Evolutionary conservation across 2,888 invertebrate genomes (phyloP).

Genomic region (Hypsopygia costalis): DNA sequence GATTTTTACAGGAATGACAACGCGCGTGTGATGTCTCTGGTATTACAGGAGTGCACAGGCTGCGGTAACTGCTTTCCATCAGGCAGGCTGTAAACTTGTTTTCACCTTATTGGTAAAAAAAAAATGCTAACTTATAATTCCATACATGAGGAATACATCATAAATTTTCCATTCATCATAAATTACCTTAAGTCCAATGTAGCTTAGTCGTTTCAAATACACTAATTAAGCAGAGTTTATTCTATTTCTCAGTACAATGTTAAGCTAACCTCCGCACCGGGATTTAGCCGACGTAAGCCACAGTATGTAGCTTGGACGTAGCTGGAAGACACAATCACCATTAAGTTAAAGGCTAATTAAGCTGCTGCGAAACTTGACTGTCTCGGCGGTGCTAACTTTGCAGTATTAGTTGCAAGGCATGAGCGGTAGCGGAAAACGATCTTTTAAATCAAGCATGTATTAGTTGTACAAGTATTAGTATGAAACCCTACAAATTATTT

Average conservation of each 20-base stretch:
- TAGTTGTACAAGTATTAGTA: too few species aligned
- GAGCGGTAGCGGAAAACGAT: conserved; percentile 25
- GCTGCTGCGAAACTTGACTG: conserved; percentile 55
- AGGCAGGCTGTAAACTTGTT: too few species aligned
- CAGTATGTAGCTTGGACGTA: conserved; percentile 21
- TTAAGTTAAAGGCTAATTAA: conserved; percentile 72
- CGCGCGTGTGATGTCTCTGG: too few species aligned
- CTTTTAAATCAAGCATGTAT: too few species aligned
- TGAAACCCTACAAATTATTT: too few species aligned
- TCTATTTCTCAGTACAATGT: neutral
- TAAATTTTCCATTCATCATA: too few species aligned
- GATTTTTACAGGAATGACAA: too few species aligned
- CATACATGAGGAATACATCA: too few species aligned
- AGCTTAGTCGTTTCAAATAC: neutral
- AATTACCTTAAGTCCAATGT: too few species aligned
- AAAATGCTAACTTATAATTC: too few species aligned
- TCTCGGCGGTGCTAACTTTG: conserved; percentile 46
- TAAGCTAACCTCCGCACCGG: neutral
- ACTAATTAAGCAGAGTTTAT: neutral
- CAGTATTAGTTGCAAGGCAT: conserved; percentile 19
- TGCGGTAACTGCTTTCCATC: neutral
- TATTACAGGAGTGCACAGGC: too few species aligned
- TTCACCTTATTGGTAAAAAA: too few species aligned
- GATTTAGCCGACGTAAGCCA: neutral
- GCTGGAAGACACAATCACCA: conserved; percentile 54